Conservation (phyloP, 2,797 vertebrate species). For the Molossus molossus region DNA sequence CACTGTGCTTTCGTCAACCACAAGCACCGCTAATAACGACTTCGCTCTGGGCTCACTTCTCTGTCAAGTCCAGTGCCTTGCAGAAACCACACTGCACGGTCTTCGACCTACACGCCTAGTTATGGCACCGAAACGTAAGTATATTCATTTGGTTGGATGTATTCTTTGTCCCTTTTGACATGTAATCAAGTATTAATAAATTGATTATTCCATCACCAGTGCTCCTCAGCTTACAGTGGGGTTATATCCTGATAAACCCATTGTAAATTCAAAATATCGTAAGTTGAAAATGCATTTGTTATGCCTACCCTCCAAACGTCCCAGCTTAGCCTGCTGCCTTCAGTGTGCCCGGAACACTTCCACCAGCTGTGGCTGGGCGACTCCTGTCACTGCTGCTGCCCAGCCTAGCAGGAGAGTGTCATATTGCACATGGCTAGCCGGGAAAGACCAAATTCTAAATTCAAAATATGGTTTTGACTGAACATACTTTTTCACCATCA, state of each 20-base stretch:
- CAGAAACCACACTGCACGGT: not conserved
- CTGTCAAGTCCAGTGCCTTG: not conserved
- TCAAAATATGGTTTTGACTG: not conserved
- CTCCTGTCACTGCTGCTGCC: not conserved
- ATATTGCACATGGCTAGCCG: not conserved
- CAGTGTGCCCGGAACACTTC: not conserved
- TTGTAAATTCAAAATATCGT: not conserved
- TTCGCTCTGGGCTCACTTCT: not conserved
- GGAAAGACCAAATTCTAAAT: not conserved
- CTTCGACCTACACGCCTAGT: not conserved
- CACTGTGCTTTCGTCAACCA: not conserved
- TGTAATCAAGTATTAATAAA: not conserved
- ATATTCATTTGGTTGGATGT: not conserved
- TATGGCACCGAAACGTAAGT: not conserved
- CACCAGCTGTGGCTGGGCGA: not conserved
- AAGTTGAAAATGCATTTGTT: not conserved
- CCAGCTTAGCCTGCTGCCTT: not conserved
- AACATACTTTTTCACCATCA: not conserved
- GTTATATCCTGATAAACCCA: not conserved
- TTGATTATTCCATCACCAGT: not conserved
- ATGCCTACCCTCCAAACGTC: not conserved
- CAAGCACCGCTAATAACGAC: rapidly evolving
- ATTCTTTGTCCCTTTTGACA: not conserved
- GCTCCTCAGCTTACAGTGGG: not conserved
- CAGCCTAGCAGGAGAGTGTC: not conserved